Evolutionary conservation across 2,888 invertebrate genomes (phyloP).

Genomic region (Lycocerus yunnanus): DNA sequence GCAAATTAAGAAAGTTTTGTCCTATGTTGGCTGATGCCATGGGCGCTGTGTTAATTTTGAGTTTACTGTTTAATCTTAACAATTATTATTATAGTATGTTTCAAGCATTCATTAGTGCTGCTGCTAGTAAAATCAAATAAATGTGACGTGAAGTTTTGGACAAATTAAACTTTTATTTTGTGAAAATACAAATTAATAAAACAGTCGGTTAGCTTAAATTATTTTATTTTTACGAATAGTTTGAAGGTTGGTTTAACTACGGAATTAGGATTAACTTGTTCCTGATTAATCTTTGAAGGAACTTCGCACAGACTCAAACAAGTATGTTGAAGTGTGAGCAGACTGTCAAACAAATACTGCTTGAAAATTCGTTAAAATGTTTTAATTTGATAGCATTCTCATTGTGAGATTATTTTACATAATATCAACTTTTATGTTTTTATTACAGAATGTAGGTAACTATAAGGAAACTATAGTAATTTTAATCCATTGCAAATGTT

Average conservation of each 20-base stretch:
- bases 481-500: constrained; percentile 59
- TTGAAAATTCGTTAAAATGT: background rate
- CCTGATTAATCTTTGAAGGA: background rate
- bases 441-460: background rate
- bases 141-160: no score
- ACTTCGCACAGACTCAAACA: background rate
- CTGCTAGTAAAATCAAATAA: no score
- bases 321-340: background rate
- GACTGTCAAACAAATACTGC: background rate
- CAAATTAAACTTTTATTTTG: background rate
- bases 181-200: no score
- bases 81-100: no score
- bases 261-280: background rate
- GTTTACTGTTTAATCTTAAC: no score
- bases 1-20: no score
- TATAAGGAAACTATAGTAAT: constrained; percentile 5
- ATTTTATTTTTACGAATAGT: background rate
- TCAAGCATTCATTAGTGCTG: no score
- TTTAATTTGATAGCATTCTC: background rate
- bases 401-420: background rate
- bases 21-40: no score
- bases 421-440: background rate
- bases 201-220: background rate
- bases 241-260: background rate
- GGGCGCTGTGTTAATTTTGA: no score